phyloP scores from a whole-genome alignment of 2,888 invertebrate species.

The Ophion ventricosus region DNA sequence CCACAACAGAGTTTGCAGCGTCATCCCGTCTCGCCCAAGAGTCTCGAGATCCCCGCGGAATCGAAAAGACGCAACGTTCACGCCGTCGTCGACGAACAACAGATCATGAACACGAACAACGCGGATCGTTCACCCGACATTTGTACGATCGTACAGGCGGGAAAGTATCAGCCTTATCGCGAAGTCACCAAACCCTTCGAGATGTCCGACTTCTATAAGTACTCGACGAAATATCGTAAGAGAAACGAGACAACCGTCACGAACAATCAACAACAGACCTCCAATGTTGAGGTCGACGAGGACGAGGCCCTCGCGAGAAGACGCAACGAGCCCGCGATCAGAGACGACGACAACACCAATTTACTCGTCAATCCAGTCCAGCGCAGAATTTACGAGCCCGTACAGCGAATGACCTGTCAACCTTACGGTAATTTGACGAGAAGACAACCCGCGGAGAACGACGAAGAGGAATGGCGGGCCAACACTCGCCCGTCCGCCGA shows the following conservation, averaged over 20 bases:
- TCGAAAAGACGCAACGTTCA: slow-evolving; percentile 83
- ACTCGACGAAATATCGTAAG: slow-evolving; percentile 96
- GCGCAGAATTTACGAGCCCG: slow-evolving; percentile 76
- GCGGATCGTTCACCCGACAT: slow-evolving; percentile 86
- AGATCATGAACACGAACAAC: slow-evolving; percentile 78
- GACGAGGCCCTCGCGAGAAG: slow-evolving; percentile 21
- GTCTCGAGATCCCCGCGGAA: slow-evolving; percentile 86
- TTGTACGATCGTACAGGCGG: slow-evolving; percentile 93
- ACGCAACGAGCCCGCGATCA: slow-evolving; percentile 55
- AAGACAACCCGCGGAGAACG: slow-evolving; percentile 29
- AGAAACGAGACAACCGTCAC: slow-evolving; percentile 77
- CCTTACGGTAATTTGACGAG: slow-evolving; percentile 73
- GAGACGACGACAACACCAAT: slow-evolving; percentile 44
- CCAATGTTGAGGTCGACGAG: slow-evolving; percentile 54
- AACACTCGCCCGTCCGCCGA: slow-evolving; percentile 39
- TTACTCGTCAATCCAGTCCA: slow-evolving; percentile 71
- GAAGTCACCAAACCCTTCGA: slow-evolving; percentile 98
- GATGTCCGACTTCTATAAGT: slow-evolving; percentile 99
- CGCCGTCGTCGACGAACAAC: slow-evolving; percentile 70
- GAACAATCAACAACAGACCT: slow-evolving; percentile 31
- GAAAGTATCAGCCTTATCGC: slow-evolving; percentile 94
- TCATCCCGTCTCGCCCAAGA: slow-evolving; percentile 73
- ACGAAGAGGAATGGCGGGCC: slow-evolving; percentile 49
- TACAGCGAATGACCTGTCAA: slow-evolving; percentile 78
- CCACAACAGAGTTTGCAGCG: slow-evolving; percentile 65